Evolutionary conservation across 2,888 invertebrate species (phyloP).

Genomic region (Chesias legatella): DNA sequence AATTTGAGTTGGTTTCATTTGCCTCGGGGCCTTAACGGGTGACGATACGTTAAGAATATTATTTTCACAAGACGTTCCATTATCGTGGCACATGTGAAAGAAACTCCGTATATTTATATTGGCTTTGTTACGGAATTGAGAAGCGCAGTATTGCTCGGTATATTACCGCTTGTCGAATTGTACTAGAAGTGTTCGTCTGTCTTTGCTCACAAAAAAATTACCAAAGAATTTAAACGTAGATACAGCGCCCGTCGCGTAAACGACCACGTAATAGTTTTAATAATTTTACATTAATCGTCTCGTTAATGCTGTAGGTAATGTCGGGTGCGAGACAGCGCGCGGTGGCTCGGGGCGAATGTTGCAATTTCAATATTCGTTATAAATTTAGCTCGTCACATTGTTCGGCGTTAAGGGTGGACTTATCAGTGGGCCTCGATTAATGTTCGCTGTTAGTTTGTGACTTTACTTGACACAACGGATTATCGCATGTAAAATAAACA

Average conservation of each 20-base stretch:
- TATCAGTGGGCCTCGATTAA: too few relatives aligned
- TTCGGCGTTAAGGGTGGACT: too few relatives aligned
- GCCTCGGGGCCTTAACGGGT: too few relatives aligned
- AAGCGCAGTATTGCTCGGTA: slow-evolving; percentile 40
- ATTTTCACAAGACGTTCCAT: too few relatives aligned
- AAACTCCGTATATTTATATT: slow-evolving; percentile 26
- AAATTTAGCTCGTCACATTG: too few relatives aligned
- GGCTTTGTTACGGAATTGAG: slow-evolving; percentile 15
- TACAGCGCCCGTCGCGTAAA: slow-evolving; percentile 37
- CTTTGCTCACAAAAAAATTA: slow-evolving; percentile 76
- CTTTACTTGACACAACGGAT: slow-evolving; percentile 10
- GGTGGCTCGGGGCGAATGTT: too few relatives aligned
- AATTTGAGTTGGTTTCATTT: neutral
- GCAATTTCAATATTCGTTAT: too few relatives aligned
- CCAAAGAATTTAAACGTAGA: slow-evolving; percentile 69
- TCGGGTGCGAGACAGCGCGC: neutral
- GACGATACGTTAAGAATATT: too few relatives aligned
- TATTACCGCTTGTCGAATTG: slow-evolving; percentile 46
- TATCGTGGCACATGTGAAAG: neutral
- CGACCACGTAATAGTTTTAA: slow-evolving; percentile 7
- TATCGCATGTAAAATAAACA: too few relatives aligned
- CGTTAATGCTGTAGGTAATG: slow-evolving; percentile 5
- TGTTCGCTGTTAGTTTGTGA: neutral
- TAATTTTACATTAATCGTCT: slow-evolving; percentile 10
- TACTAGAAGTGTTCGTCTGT: slow-evolving; percentile 53